phyloP scores from a whole-genome alignment of 1,140 invertebrate genomes.

The Drosophila ohnishii region DNA sequence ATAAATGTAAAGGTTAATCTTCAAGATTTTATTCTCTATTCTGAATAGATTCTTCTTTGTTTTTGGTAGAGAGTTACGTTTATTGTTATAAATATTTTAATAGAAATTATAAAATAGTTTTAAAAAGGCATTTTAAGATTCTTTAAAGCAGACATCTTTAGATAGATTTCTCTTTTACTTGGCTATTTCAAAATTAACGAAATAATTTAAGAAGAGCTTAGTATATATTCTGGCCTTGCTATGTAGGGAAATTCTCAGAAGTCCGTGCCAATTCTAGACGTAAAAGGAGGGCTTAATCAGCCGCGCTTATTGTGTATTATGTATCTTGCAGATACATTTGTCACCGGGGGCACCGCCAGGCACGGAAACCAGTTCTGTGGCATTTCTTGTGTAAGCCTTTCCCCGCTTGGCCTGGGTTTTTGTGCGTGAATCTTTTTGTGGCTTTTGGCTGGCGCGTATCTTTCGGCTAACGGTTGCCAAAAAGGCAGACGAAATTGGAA shows the following conservation, averaged over 20 bases:
- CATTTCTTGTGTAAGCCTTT: constrained; percentile 50
- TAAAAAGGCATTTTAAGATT: background rate
- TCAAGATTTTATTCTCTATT: background rate
- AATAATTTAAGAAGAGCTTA: background rate
- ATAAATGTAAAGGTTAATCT: background rate
- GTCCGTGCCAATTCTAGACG: constrained; percentile 15
- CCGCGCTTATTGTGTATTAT: constrained; percentile 38
- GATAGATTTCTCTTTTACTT: background rate
- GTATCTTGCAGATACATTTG: constrained; percentile 49
- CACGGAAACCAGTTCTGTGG: constrained; percentile 45
- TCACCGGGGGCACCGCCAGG: constrained; percentile 38
- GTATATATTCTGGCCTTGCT: background rate
- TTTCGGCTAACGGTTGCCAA: constrained; percentile 35
- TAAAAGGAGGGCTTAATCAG: constrained; percentile 36
- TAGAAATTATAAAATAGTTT: background rate
- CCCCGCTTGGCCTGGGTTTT: constrained; percentile 6
- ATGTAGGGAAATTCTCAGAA: constrained; percentile 11
- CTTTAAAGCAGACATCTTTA: background rate
- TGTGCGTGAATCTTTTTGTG: constrained; percentile 30
- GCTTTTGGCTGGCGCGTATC: constrained; percentile 12
- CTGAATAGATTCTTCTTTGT: background rate
- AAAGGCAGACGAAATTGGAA: constrained; percentile 12
- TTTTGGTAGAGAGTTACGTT: background rate
- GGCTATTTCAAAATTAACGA: constrained; percentile 11
- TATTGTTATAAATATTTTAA: background rate